phyloP scores from a whole-genome alignment of 2,888 invertebrate species.

The Parnassius smintheus region DNA sequence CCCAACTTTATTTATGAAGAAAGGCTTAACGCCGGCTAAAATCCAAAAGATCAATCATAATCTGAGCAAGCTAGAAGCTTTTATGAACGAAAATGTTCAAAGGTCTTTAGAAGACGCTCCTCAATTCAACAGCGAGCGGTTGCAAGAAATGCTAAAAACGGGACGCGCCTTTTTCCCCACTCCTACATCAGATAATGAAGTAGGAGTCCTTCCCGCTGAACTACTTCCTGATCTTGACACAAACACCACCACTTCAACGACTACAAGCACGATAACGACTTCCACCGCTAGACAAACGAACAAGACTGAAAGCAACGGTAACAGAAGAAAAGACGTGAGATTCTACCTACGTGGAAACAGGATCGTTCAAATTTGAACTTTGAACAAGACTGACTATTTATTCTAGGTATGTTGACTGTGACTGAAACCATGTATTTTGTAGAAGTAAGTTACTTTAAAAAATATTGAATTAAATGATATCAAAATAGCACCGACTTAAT shows the following conservation, averaged over 20 bases:
- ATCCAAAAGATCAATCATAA: conserved; percentile 68
- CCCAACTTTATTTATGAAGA: conserved; percentile 37
- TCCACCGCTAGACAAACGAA: conserved; percentile 42
- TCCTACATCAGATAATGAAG: conserved; percentile 65
- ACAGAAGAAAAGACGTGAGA: conserved; percentile 65
- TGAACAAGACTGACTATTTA: conserved; percentile 63
- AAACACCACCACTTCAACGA: conserved; percentile 39
- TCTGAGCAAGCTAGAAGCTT: conserved; percentile 57
- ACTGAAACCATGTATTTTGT: conserved; percentile 30
- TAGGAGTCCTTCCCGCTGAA: conserved; percentile 69
- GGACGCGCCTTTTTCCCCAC: conserved; percentile 60
- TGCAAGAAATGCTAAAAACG: conserved; percentile 52
- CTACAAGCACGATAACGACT: conserved; percentile 45
- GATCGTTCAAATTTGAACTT: conserved; percentile 73
- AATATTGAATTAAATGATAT: background rate
- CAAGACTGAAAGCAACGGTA: conserved; percentile 49
- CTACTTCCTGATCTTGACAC: conserved; percentile 49
- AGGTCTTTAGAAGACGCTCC: conserved; percentile 63
- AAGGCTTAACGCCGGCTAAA: conserved; percentile 62
- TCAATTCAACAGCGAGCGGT: conserved; percentile 50
- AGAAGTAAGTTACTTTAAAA: conserved; percentile 1
- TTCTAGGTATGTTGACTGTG: conserved; percentile 39
- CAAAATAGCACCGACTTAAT: background rate
- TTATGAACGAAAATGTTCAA: conserved; percentile 52
- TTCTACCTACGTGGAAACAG: conserved; percentile 74